Conservation (phyloP, 2,888 invertebrate genomes). For the Nemurella pictetii region DNA sequence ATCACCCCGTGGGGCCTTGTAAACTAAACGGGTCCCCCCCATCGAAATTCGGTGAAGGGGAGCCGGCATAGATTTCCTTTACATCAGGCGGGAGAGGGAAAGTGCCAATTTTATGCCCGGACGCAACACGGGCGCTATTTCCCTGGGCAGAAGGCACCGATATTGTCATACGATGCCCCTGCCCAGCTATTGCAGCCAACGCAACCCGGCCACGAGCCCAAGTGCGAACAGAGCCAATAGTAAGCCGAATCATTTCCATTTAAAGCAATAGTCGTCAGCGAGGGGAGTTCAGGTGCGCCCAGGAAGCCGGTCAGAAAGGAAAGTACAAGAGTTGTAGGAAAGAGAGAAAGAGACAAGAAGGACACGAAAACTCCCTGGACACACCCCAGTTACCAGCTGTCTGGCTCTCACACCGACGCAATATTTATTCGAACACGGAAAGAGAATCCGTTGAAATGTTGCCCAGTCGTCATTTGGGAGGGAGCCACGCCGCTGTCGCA, state of each 20-base stretch:
- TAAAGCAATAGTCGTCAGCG: neutral
- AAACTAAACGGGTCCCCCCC: neutral
- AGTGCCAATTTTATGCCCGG: neutral
- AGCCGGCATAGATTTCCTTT: neutral
- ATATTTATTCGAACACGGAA: neutral
- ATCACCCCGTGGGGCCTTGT: neutral
- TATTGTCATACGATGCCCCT: neutral
- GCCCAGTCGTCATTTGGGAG: neutral
- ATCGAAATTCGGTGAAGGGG: neutral
- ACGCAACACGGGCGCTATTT: neutral
- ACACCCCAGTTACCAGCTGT: neutral
- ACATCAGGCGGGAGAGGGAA: neutral
- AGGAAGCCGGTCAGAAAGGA: neutral
- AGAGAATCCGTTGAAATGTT: neutral
- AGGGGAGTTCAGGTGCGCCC: neutral
- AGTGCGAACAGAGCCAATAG: neutral
- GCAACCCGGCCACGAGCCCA: neutral
- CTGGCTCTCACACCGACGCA: neutral
- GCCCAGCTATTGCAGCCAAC: neutral
- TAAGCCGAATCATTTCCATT: neutral
- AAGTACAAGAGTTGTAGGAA: neutral
- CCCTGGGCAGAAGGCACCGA: neutral
- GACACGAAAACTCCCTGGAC: neutral
- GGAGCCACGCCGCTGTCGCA: neutral
- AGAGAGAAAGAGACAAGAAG: neutral